A percentile compares a stretch with the other conserved stretches of the same genome.
phyloP scores from a whole-genome alignment of 2,888 invertebrate species.

The Bembecia ichneumoniformis region DNA sequence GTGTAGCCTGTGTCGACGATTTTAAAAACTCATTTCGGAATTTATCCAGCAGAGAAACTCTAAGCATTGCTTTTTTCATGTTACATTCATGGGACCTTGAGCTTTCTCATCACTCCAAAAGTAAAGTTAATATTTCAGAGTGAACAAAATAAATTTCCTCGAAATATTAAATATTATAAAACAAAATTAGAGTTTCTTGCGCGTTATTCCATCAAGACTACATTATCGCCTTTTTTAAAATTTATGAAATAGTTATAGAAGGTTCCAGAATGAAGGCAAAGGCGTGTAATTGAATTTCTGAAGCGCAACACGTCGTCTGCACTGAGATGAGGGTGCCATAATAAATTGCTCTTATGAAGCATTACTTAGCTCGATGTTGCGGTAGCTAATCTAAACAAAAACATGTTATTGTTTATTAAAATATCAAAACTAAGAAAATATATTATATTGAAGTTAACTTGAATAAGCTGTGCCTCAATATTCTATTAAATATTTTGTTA shows the following conservation, averaged over 20 bases:
- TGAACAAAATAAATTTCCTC: no score
- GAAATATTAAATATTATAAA: not conserved
- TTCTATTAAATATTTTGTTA: no score
- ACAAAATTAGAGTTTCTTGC: not conserved
- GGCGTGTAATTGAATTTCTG: slow-evolving; percentile 15
- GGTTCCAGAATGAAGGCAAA: slow-evolving; percentile 3
- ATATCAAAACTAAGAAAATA: no score
- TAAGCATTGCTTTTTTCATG: no score
- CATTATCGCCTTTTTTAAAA: not conserved
- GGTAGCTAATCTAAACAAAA: slow-evolving; percentile 4
- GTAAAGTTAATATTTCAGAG: no score
- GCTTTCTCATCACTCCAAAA: no score
- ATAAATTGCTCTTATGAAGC: slow-evolving; percentile 11
- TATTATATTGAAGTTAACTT: no score
- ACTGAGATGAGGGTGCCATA: slow-evolving; percentile 10
- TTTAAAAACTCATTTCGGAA: no score
- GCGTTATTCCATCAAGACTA: not conserved
- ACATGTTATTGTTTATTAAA: not conserved
- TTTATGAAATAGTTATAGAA: not conserved
- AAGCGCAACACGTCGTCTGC: slow-evolving; percentile 12
- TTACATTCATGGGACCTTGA: no score
- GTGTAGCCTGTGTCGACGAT: no score
- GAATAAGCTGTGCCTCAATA: no score
- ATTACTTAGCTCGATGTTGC: slow-evolving; percentile 5
- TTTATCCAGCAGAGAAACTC: no score